Percentiles rank a stretch among this genome's conserved stretches.
phyloP scores from a whole-genome alignment of 1,140 invertebrate species.

The Pseudoatta argentina region DNA sequence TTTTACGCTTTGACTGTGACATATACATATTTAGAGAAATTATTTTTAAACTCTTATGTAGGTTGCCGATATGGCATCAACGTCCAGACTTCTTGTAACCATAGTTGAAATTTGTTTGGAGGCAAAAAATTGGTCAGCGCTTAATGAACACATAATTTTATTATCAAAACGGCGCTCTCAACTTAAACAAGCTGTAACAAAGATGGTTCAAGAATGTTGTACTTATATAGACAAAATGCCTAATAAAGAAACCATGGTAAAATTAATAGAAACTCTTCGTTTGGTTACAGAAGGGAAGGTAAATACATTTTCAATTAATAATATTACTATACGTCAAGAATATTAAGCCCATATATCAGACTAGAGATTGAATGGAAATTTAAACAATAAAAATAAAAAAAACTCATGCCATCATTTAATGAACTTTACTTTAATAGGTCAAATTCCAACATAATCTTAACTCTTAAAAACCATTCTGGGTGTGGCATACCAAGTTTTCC shows the following conservation, averaged over 20 bases:
- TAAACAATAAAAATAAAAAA: too few relatives aligned
- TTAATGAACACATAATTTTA: conserved; percentile 98
- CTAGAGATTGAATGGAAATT: too few relatives aligned
- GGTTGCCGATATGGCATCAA: conserved; percentile 98
- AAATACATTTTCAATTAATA: conserved; percentile 57
- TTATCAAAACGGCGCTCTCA: conserved; percentile 98
- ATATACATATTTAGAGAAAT: conserved; percentile 4
- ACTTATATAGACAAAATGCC: conserved; percentile 98
- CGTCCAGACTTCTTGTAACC: conserved; percentile 96
- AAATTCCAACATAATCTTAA: too few relatives aligned
- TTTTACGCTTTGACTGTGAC: too few relatives aligned
- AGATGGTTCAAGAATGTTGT: conserved; percentile 99
- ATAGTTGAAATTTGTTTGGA: conserved; percentile 98
- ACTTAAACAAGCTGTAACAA: conserved; percentile 98
- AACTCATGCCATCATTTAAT: too few relatives aligned
- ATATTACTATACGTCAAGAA: too few relatives aligned
- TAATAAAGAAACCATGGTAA: conserved; percentile 95
- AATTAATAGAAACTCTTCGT: conserved; percentile 98
- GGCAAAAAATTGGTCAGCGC: conserved; percentile 95
- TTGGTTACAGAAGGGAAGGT: conserved; percentile 99
- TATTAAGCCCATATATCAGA: too few relatives aligned
- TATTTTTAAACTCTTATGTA: conserved; percentile 78
- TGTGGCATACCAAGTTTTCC: too few relatives aligned
- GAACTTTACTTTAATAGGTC: too few relatives aligned
- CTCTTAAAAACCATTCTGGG: too few relatives aligned